phyloP scores from a whole-genome alignment of 2,888 invertebrate genomes.

The Xylota segnis region DNA sequence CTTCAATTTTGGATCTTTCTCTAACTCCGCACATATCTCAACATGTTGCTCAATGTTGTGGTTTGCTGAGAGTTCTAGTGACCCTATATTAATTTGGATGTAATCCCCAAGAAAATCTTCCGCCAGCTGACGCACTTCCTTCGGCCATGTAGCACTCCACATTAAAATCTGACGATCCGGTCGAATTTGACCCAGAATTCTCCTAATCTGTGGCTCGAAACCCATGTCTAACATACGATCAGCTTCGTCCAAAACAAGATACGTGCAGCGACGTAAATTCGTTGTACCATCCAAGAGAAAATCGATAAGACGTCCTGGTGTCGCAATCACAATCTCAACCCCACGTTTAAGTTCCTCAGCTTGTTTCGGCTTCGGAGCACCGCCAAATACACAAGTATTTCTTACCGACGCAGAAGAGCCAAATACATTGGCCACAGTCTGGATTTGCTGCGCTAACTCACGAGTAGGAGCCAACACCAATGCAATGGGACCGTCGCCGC shows the following conservation, averaged over 20 bases:
- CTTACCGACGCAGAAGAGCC: slow-evolving; percentile 90
- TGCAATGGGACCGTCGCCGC: slow-evolving; percentile 92
- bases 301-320: slow-evolving; percentile 94
- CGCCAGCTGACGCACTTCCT: slow-evolving; percentile 95
- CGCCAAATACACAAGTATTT: slow-evolving; percentile 95
- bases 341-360: slow-evolving; percentile 90
- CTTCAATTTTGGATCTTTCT: slow-evolving; percentile 86
- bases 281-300: slow-evolving; percentile 91
- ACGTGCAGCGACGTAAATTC: slow-evolving; percentile 91
- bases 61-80: slow-evolving; percentile 92
- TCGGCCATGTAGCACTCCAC: slow-evolving; percentile 99
- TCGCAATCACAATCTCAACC: slow-evolving; percentile 94
- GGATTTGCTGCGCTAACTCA: slow-evolving; percentile 92
- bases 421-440: slow-evolving; percentile 92
- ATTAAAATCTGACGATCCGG: slow-evolving; percentile 98
- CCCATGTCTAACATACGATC: slow-evolving; percentile 99
- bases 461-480: slow-evolving; percentile 91
- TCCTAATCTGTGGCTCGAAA: slow-evolving; percentile 97
- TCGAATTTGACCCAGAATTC: slow-evolving; percentile 95
- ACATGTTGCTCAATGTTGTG: slow-evolving; percentile 94
- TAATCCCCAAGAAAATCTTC: slow-evolving; percentile 96
- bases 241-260: slow-evolving; percentile 94
- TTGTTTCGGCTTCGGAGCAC: slow-evolving; percentile 91
- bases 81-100: slow-evolving; percentile 94
- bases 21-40: slow-evolving; percentile 90